Base-by-base conservation (phyloP, 2,888 invertebrate species). In the Harmothoe impar region DNA sequence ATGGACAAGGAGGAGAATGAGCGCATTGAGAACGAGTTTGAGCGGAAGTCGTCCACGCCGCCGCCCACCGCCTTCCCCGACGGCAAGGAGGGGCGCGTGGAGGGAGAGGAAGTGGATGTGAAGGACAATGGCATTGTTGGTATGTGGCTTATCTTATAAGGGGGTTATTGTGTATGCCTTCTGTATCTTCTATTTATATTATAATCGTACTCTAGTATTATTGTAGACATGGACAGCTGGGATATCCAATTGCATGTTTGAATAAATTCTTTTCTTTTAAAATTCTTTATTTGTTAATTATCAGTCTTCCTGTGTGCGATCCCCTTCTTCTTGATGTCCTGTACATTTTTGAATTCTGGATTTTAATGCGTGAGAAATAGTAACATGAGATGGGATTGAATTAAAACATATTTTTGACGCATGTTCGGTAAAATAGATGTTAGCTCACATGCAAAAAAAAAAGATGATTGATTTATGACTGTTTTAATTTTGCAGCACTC, bases 1-100 rank as follows among this genome's bases (percentile, higher is more conserved):
- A 68, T 89, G 89, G 89, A 89, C 89, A 89, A 89, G 43, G 89
- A 89, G 62, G 89, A 89, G 89, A 35, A 89, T 33, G 89, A 89
- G 35, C 56, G 89, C 3, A 52, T 31, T 10, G 68, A 86, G 52
- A 52, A 86, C 5, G 72, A 72, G 29, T 25, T 29, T 15, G 7
- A 3, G 29, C 29, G 29, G 72, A 72, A 25, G n/a, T 62, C 62
- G 1, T 12, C 62, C 3, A 5, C 62, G 25, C 29, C 1, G 29
- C 72, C 25, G 5, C 25, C 72, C 25, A 25, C 72, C 20, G 29
- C 29, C 15, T 25, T 17, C 29, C 29, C 25, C 29, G 7, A 3
- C 29, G 31, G 25, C 7, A n/a, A 29, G 29, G 72, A 29, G 29
- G 29, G 25, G 3, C 5, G 3, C 29, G 72, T 29, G 72, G 72